Base-by-base conservation (phyloP, 2,888 invertebrate species). In the Frankliniella intonsa region DNA sequence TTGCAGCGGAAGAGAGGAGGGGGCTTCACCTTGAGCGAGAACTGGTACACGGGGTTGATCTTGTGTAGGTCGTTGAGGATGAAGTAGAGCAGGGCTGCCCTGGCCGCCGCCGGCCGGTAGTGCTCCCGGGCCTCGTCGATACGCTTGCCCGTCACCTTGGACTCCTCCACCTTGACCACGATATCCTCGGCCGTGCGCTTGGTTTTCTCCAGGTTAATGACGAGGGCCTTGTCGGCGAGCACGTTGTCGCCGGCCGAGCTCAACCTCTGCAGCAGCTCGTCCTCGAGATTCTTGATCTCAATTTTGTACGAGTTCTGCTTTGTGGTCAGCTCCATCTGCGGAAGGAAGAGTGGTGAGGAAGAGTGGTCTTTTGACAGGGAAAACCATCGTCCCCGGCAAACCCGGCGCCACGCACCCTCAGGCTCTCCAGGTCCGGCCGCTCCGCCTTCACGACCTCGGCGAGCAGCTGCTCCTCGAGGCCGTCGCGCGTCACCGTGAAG, bases 301-400 rank as follows among this genome's bases (percentile, higher is more conserved):
- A 98, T 97, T 89, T 97, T 98, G 87, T 97, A 97, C 86, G 95
- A 94, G 86, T 98, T 98, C 87, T 97, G 97, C 87, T 97, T 95
- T 86, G 95, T 95, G 0, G 97, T 97, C 14, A 98, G 89, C 81
- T 94, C 92, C 0, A 94, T 88, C 87, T 88, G 84, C n/a, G 83
- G 83, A 76, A 82, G 27, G 62, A 65, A 81, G 3, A 38, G 38
- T 38, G 38, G n/a, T n/a, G n/a, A n/a, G n/a, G n/a, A 80, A 76
- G n/a, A 8, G 22, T 7, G 38, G 7, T 83, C 25, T 38, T 5
- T 3, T 17, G 14, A 51, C 38, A 2, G 19, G 25, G 11, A 69
- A 19, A 19, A 17, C 14, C 38, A 25, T 19, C 9, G 17, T n/a
- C 0, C n/a, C 17, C 50, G n/a, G 22, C 27, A 10, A 80, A 1